These are phyloP conservation scores for Pristionchus fissidentatus DNA, from an alignment of 2,888 invertebrate species.

Conservation along the genomic window DNA sequence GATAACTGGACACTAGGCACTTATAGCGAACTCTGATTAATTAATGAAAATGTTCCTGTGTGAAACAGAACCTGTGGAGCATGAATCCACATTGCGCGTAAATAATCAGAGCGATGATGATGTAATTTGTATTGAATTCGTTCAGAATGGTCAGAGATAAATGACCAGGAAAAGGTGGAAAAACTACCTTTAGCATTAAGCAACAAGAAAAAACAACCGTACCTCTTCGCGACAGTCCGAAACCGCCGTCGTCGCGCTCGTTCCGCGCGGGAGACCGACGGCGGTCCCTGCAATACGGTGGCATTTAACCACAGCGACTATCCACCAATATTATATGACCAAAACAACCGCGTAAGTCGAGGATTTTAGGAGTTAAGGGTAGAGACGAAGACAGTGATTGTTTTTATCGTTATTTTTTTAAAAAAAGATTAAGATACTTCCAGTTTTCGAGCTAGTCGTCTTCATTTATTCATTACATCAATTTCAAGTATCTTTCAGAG, in stretches of 20 bases:
- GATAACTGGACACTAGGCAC: neutral
- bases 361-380: too few species aligned
- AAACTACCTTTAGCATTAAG: neutral
- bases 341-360: too few species aligned
- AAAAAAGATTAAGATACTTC: too few species aligned
- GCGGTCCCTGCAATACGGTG: neutral
- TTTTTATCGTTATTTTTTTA: too few species aligned
- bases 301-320: neutral
- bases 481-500: too few species aligned
- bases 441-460: too few species aligned
- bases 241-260: conserved; percentile 32
- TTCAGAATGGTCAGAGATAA: neutral
- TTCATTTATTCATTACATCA: too few species aligned
- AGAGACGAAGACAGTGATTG: too few species aligned
- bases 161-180: neutral
- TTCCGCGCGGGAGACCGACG: conserved; percentile 37
- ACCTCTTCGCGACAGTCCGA: conserved; percentile 41
- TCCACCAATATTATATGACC: neutral
- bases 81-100: too few species aligned
- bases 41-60: too few species aligned
- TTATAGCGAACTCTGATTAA: too few species aligned
- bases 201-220: neutral
- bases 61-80: too few species aligned
- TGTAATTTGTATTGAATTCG: neutral
- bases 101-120: neutral